Base-by-base conservation (phyloP, 2,797 vertebrate species). In the Chloroceryle inda region DNA sequence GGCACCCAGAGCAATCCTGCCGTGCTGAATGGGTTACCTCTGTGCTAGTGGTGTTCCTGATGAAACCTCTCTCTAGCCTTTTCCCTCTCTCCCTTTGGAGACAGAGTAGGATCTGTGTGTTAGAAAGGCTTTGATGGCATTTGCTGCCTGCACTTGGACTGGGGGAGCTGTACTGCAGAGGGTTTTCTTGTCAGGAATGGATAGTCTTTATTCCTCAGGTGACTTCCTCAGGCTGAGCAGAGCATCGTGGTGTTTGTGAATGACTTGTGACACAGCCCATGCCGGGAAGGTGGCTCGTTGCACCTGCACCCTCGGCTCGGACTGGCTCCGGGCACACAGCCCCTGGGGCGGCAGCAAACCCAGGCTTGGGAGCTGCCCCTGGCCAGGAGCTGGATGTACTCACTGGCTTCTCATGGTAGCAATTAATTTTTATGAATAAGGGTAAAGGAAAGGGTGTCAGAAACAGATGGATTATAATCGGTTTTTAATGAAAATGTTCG, bases 401-500 rank as follows among this genome's bases (percentile, higher is more conserved):
- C 58, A 0, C 15, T 19, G 45, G 40, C 44, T 82, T 27, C 50
- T 74, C 47, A 23, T 0, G 0, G 40, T 4, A 20, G 50, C 47
- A 91, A 92, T 87, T 95, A 62, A 89, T 77, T 92, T 89, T 91
- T 82, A 79, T 59, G 71, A 79, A 91, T 71, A 52, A 69, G 85
- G 52, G 64, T 22, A 29, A 85, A 20, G 29, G 37, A 80, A 94
- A 72, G 78, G 37, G 47, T 64, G 72, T 64, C 85, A 64, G 91
- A 68, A 92, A 76, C 92, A 89, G 91, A 95, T 85, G 87, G 84
- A 80, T 80, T 77, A 59, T 88, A 96, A 96, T 55, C 17, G 2
- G 45, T 20, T 91, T 95, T 91, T 93, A 95, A 95, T 95, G 89
- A 92, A 95, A 89, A 80, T 26, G 35, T 85, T 91, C 29, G 3